Evolutionary conservation across 2,797 vertebrate genomes (phyloP).

Genomic region (Dromococcyx pavoninus): DNA sequence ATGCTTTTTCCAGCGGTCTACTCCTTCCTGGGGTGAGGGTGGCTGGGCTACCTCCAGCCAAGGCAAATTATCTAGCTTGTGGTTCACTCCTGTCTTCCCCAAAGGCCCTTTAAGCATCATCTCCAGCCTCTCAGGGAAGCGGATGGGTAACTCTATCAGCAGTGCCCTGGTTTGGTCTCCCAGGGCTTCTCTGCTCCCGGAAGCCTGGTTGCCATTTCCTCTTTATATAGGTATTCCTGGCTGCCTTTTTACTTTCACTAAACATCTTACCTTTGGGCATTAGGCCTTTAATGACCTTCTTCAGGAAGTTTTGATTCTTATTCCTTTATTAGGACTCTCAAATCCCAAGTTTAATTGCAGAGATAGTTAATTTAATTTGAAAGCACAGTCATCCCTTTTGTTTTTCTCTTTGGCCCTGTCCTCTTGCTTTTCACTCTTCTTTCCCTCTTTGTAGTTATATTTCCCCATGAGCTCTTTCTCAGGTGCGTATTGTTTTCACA

Average conservation of each 20-base stretch:
- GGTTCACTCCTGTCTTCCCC: not conserved
- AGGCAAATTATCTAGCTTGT: not conserved
- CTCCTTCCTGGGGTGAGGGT: not conserved
- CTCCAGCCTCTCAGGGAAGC: not conserved
- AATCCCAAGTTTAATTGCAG: constrained; percentile 55
- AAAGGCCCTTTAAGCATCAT: not conserved
- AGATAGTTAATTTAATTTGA: constrained; percentile 28
- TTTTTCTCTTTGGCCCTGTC: constrained; percentile 14
- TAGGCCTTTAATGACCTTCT: not conserved
- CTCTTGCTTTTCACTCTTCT: not conserved
- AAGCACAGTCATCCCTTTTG: constrained; percentile 10
- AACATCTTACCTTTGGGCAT: not conserved
- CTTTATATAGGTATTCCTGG: not conserved
- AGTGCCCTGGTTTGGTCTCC: not conserved
- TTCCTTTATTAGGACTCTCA: constrained; percentile 22
- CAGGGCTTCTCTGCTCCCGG: not conserved
- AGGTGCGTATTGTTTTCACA: constrained; percentile 24
- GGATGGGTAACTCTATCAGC: not conserved
- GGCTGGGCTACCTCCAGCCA: not conserved
- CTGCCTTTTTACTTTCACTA: not conserved
- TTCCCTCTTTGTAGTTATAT: not conserved
- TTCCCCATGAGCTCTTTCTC: not conserved
- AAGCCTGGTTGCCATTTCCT: not conserved
- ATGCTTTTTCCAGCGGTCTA: not conserved
- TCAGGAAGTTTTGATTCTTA: not conserved